These are phyloP conservation scores for Istiophorus platypterus DNA, from an alignment of 2,113 vertebrate species.

Conservation along the genomic window DNA sequence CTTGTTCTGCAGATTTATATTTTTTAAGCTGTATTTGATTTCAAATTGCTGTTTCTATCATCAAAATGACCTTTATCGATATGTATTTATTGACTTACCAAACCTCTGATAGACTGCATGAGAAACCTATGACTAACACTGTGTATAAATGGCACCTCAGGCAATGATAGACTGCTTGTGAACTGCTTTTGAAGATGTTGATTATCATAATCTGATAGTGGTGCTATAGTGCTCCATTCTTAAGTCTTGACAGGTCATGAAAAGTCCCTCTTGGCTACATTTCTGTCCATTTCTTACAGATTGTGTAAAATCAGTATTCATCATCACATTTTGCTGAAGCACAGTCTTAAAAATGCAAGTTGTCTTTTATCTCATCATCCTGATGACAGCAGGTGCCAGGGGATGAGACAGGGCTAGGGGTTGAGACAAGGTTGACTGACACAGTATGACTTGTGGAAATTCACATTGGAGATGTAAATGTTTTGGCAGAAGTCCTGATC, in stretches of 20 bases:
- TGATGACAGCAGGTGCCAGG: constrained; percentile 61
- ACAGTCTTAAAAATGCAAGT: constrained; percentile 61
- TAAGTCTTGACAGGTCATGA: constrained; percentile 61
- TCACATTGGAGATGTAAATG: constrained; percentile 8
- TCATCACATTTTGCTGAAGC: constrained; percentile 58
- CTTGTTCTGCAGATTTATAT: background rate
- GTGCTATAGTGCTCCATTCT: constrained; percentile 40
- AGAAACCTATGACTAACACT: constrained; percentile 23
- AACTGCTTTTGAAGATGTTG: constrained; percentile 56
- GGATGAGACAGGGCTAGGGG: constrained; percentile 46
- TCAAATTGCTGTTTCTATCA: background rate
- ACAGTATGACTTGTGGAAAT: constrained; percentile 43
- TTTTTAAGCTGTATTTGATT: background rate
- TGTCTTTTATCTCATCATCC: constrained; percentile 69
- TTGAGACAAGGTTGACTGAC: constrained; percentile 35
- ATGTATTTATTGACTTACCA: constrained; percentile 35
- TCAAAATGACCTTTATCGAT: constrained; percentile 32
- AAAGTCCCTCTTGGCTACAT: constrained; percentile 48
- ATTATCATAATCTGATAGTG: constrained; percentile 69
- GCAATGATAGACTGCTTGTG: constrained; percentile 41
- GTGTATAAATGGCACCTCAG: constrained; percentile 43
- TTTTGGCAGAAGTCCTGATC: constrained; percentile 11
- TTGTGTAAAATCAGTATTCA: constrained; percentile 69
- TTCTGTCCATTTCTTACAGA: constrained; percentile 52
- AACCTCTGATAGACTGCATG: background rate